Evolutionary conservation across 2,888 invertebrate species (phyloP).

Genomic region (Ypsolopha sequella): DNA sequence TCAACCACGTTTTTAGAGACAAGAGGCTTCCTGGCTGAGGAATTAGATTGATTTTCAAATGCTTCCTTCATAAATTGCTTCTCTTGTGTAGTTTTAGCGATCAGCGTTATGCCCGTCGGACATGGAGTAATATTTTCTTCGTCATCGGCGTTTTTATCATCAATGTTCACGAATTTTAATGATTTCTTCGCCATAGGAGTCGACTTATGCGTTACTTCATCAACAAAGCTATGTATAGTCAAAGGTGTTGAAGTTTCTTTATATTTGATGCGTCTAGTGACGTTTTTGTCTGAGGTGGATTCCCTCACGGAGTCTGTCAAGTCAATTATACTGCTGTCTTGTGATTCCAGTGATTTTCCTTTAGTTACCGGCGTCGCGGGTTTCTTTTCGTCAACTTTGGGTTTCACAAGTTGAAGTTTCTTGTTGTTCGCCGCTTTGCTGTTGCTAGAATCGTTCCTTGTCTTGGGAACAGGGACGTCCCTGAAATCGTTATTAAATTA

Average conservation of each 20-base stretch:
- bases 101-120: slow-evolving; percentile 21
- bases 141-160: slow-evolving; percentile 20
- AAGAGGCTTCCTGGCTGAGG: slow-evolving; percentile 18
- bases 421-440: background rate
- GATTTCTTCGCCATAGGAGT: slow-evolving; percentile 56
- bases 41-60: slow-evolving; percentile 34
- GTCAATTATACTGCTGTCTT: slow-evolving; percentile 24
- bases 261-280: background rate
- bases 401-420: background rate
- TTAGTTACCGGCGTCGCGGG: background rate
- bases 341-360: background rate
- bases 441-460: background rate
- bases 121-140: slow-evolving; percentile 41
- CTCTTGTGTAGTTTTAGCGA: slow-evolving; percentile 48
- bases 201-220: slow-evolving; percentile 47
- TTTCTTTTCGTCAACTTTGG: background rate
- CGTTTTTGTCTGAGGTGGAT: slow-evolving; percentile 15
- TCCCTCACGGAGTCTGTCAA: slow-evolving; percentile 28
- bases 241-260: slow-evolving; percentile 29
- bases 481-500: background rate
- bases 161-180: slow-evolving; percentile 41
- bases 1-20: slow-evolving; percentile 13
- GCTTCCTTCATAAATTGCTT: slow-evolving; percentile 48
- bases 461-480: background rate
- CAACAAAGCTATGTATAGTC: slow-evolving; percentile 44